phyloP scores from a whole-genome alignment of 1,140 invertebrate genomes.

The Stenopsyche tienmushanensis region DNA sequence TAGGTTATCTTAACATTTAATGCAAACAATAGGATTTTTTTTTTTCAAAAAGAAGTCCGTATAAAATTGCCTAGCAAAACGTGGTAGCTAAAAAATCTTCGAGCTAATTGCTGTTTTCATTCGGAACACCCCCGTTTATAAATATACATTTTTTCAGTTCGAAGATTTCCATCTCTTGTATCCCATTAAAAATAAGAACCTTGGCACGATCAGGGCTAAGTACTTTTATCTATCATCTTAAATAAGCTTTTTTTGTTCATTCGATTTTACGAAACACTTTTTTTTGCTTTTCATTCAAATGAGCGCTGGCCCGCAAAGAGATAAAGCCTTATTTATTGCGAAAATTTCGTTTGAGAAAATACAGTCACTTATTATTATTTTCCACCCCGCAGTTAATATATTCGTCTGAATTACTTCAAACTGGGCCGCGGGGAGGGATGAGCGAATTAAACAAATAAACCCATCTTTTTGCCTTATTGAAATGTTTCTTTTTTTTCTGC shows the following conservation, averaged over 20 bases:
- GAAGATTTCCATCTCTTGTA: not conserved
- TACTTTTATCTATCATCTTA: constrained; percentile 31
- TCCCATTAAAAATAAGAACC: constrained; percentile 7
- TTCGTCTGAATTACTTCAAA: constrained; percentile 4
- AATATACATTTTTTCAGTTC: not conserved
- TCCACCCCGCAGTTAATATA: constrained; percentile 17
- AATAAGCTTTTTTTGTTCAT: constrained; percentile 25
- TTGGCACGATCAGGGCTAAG: constrained; percentile 26
- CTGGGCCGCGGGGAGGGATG: not conserved
- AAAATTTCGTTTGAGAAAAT: constrained; percentile 31
- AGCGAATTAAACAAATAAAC: constrained; percentile 28
- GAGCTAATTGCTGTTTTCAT: not conserved
- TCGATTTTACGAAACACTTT: constrained; percentile 1
- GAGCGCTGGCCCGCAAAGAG: constrained; percentile 35
- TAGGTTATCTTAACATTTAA: no score
- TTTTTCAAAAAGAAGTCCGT: no score
- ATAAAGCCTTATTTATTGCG: constrained; percentile 38
- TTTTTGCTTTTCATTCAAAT: constrained; percentile 33
- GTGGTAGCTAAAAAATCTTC: not conserved
- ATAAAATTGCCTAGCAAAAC: not conserved
- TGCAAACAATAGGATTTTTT: no score
- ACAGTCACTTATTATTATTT: not conserved
- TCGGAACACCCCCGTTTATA: not conserved
- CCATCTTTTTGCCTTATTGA: constrained; percentile 22
- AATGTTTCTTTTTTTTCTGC: constrained; percentile 6